A percentile compares a stretch with the other conserved stretches of the same genome.
These are phyloP conservation scores for Neodiprion fabricii DNA, from an alignment of 1,140 invertebrate species.

Conservation along the genomic window DNA sequence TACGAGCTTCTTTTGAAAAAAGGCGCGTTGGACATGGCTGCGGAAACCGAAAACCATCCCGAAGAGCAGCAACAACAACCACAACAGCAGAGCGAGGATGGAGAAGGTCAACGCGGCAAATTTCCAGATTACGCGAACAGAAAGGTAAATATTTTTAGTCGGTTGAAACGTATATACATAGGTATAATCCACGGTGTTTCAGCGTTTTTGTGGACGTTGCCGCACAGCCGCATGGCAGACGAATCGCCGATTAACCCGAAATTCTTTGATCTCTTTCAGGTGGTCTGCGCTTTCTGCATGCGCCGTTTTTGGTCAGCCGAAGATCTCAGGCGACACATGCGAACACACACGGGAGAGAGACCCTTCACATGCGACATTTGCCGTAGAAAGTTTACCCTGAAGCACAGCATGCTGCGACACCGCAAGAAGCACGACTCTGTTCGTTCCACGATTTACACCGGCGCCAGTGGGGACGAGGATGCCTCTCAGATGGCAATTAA, in stretches of 20 bases:
- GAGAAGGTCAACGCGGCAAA: conserved; percentile 67
- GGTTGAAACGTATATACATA: not conserved
- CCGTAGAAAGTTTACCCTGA: conserved; percentile 84
- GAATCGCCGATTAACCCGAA: no score
- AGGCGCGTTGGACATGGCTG: conserved; percentile 75
- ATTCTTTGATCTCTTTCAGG: conserved; percentile 58
- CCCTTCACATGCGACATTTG: conserved; percentile 84
- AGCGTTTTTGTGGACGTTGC: no score
- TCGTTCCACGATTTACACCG: conserved; percentile 49
- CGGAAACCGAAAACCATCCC: conserved; percentile 42
- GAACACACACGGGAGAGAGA: conserved; percentile 85
- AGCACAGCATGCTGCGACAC: conserved; percentile 92
- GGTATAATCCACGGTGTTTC: no score
- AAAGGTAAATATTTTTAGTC: conserved; percentile 67
- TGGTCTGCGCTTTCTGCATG: conserved; percentile 91
- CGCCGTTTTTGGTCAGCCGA: conserved; percentile 93
- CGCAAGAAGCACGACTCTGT: conserved; percentile 80
- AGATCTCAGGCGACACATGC: conserved; percentile 90
- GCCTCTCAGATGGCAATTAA: conserved; percentile 53
- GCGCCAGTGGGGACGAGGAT: conserved; percentile 60
- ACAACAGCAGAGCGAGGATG: conserved; percentile 56
- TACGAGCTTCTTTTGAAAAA: conserved; percentile 80
- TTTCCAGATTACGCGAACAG: conserved; percentile 87
- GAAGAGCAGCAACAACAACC: conserved; percentile 54
- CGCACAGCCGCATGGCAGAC: no score